A percentile compares a stretch with the other conserved stretches of the same genome.
Evolutionary conservation across 1,140 invertebrate species (phyloP).

Genomic region (Glossosoma conforme): DNA sequence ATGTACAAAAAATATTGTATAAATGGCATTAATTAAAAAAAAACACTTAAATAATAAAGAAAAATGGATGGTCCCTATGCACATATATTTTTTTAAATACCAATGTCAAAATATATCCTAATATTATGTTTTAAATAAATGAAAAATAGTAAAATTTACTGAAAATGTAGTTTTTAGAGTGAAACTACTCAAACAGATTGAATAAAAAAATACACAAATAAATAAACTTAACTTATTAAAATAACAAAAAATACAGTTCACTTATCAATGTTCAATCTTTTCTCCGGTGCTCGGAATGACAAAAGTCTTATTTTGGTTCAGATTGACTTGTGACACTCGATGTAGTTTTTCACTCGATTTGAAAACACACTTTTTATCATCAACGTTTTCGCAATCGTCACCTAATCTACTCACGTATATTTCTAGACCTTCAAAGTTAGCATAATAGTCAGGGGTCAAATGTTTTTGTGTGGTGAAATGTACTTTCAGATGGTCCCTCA

Average conservation of each 20-base stretch:
- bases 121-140: too few species aligned
- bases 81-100: too few species aligned
- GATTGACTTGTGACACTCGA: conserved; percentile 38
- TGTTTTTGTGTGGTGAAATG: conserved; percentile 64
- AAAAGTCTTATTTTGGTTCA: conserved; percentile 47
- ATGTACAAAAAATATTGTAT: too few species aligned
- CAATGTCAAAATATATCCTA: too few species aligned
- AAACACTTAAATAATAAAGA: too few species aligned
- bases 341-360: conserved; percentile 38
- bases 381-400: conserved; percentile 34
- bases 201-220: too few species aligned
- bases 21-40: too few species aligned
- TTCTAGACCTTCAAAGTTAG: conserved; percentile 53
- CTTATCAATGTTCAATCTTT: conserved; percentile 11
- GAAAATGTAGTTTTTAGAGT: too few species aligned
- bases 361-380: conserved; percentile 35
- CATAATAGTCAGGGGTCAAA: conserved; percentile 57
- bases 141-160: too few species aligned
- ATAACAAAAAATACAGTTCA: not conserved
- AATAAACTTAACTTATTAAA: too few species aligned
- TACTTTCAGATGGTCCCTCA: conserved; percentile 74
- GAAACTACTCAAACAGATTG: too few species aligned
- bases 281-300: conserved; percentile 55
- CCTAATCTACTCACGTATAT: conserved; percentile 44
- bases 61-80: too few species aligned